Percentiles rank a stretch among this genome's conserved stretches.
These are phyloP conservation scores for Clarias batrachus DNA, from an alignment of 2,113 vertebrate species.

Conservation along the genomic window DNA sequence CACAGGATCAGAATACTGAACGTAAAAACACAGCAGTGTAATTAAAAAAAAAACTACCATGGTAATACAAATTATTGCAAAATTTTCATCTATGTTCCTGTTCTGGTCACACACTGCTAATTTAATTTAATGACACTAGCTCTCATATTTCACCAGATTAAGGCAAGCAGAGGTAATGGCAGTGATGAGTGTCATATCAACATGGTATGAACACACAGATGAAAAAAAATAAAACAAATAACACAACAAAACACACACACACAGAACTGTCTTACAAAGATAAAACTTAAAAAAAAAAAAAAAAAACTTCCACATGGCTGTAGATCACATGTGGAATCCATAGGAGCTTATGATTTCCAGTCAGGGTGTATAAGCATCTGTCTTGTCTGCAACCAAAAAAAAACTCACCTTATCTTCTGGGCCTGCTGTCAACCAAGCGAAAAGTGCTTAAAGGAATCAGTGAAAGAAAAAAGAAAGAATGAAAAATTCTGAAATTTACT, in stretches of 20 bases:
- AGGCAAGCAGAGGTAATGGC: neutral
- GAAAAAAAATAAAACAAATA: neutral
- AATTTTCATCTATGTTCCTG: neutral
- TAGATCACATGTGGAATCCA: conserved; percentile 36
- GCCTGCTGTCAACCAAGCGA: conserved; percentile 17
- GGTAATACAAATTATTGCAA: neutral
- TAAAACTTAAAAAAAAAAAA: neutral
- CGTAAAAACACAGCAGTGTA: neutral
- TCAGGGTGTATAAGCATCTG: conserved; percentile 33
- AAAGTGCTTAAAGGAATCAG: conserved; percentile 12
- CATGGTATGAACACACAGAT: neutral
- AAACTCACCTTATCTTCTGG: conserved; percentile 20
- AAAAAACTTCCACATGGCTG: conserved; percentile 11
- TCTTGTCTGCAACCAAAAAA: conserved; percentile 5
- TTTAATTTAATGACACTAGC: neutral
- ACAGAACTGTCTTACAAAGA: conserved; percentile 11
- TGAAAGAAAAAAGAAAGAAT: neutral
- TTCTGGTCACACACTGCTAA: neutral
- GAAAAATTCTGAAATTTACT: neutral
- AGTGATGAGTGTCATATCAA: neutral
- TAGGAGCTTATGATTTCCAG: conserved; percentile 35
- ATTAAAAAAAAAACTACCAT: neutral
- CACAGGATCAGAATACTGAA: neutral
- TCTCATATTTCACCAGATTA: neutral
- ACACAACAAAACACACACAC: too few species aligned